Conservation (phyloP, 2,888 invertebrate species). For the Penaeus monodon region DNA sequence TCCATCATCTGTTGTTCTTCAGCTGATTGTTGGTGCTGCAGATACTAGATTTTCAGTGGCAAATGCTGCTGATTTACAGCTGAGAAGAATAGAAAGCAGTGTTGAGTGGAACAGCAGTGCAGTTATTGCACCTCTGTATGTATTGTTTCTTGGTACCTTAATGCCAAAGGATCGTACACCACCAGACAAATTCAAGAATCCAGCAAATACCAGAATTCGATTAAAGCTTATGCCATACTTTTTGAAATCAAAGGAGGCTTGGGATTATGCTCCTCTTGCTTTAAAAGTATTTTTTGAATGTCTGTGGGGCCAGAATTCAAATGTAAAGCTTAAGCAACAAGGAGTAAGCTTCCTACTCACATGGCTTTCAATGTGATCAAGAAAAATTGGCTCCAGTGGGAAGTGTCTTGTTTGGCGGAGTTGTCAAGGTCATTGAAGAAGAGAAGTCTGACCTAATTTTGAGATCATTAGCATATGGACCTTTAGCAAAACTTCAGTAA, state of each 20-base stretch:
- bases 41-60: slow-evolving; percentile 91
- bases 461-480: slow-evolving; percentile 80
- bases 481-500: slow-evolving; percentile 78
- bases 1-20: slow-evolving; percentile 80
- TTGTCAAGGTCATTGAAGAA: slow-evolving; percentile 74
- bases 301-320: slow-evolving; percentile 85
- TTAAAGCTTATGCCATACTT: slow-evolving; percentile 88
- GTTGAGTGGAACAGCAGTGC: slow-evolving; percentile 82
- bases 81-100: slow-evolving; percentile 76
- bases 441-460: slow-evolving; percentile 70
- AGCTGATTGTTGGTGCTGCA: slow-evolving; percentile 86
- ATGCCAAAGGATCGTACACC: slow-evolving; percentile 60
- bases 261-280: slow-evolving; percentile 72
- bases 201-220: slow-evolving; percentile 86
- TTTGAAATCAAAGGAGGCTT: slow-evolving; percentile 74
- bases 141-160: slow-evolving; percentile 80
- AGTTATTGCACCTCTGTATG: slow-evolving; percentile 82
- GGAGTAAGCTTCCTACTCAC: slow-evolving; percentile 85
- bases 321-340: slow-evolving; percentile 83
- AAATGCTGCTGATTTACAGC: slow-evolving; percentile 85
- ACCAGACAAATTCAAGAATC: slow-evolving; percentile 79
- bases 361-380: slow-evolving; percentile 80
- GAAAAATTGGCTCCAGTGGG: slow-evolving; percentile 77
- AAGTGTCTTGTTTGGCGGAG: slow-evolving; percentile 79
- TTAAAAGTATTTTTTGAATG: slow-evolving; percentile 86